Evolutionary conservation across 2,888 invertebrate species (phyloP), one percentile per base, ranked within the genome.

Genomic region (Conus canariensis): DNA sequence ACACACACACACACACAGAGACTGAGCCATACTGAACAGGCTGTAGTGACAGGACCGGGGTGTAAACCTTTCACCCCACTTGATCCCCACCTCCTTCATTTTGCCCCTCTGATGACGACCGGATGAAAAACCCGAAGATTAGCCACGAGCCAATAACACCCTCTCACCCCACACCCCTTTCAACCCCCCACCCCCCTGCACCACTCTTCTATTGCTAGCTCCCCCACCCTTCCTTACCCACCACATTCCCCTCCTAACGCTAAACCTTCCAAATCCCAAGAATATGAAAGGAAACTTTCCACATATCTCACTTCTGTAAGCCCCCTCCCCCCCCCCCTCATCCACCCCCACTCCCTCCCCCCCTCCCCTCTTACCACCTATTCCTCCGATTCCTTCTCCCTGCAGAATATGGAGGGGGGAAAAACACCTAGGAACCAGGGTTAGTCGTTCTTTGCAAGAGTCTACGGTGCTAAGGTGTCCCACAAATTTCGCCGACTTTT

Each of bases 1-100:
- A 74, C 80, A 80, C 80, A 80, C 80, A 45, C 80, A 80, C 80
- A 80, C 45, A 80, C 80, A 80, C 80, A 80, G 56, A 80, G 19
- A 45, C 45, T 3, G 12, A 80, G 16, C 30, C 80, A 80, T 14
- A 80, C 80, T 19, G 45, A 56, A 45, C 30, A 45, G 45, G 16
- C 45, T n/a, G 16, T 14, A 19, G 80, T 80, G 80, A 16, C 80
- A 56, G 19, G 45, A 16, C 80, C 80, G 16, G 80, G 45, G 80
- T 4, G 4, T 10, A 45, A 80, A 80, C 80, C 30, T 80, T 45
- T 80, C 80, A 45, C 80, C 30, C 80, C 80, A 45, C 45, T 45
- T 80, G 80, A 80, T 45, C 80, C 80, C 10, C 12, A 10, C 10
- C 45, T 45, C 7, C 45, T 80, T 80, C 80, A 45, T 80, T 45